Conservation (phyloP, 2,113 vertebrate genomes). For the Nerophis ophidion region DNA sequence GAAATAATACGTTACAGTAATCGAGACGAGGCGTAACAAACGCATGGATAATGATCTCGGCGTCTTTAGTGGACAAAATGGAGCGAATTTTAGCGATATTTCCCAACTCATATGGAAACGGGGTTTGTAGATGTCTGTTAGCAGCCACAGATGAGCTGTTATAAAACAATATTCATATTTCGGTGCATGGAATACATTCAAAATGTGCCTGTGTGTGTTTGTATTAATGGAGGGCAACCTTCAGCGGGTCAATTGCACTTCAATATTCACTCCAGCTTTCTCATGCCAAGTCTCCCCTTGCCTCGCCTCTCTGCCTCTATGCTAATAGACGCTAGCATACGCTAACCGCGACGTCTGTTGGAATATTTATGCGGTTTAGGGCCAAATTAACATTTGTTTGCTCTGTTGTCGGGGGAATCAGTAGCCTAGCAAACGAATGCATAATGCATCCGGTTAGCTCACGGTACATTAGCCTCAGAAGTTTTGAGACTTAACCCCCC, state of each 20-base stretch:
- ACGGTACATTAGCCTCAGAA: constrained; percentile 51
- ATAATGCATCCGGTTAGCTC: constrained; percentile 53
- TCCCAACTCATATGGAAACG: too few relatives aligned
- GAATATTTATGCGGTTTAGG: constrained; percentile 69
- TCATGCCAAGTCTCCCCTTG: constrained; percentile 31
- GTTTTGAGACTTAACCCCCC: constrained; percentile 38
- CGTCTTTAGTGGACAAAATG: too few relatives aligned
- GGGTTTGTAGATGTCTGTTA: constrained; percentile 38
- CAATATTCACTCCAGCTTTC: constrained; percentile 25
- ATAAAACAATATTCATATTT: background rate
- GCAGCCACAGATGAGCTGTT: constrained; percentile 23
- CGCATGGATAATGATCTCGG: too few relatives aligned
- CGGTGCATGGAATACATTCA: background rate
- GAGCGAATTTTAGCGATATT: too few relatives aligned
- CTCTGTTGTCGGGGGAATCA: constrained; percentile 67
- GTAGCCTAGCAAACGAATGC: constrained; percentile 52
- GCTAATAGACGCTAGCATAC: constrained; percentile 60
- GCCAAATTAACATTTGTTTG: constrained; percentile 68
- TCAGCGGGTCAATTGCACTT: constrained; percentile 42
- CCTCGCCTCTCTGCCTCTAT: constrained; percentile 33
- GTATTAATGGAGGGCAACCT: constrained; percentile 27
- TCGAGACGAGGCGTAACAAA: too few relatives aligned
- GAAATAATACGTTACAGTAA: too few relatives aligned
- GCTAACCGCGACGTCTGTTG: constrained; percentile 52
- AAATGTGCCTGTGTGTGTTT: constrained; percentile 9